Evolutionary conservation across 2,888 invertebrate genomes (phyloP).

Genomic region (Aphidius colemani): DNA sequence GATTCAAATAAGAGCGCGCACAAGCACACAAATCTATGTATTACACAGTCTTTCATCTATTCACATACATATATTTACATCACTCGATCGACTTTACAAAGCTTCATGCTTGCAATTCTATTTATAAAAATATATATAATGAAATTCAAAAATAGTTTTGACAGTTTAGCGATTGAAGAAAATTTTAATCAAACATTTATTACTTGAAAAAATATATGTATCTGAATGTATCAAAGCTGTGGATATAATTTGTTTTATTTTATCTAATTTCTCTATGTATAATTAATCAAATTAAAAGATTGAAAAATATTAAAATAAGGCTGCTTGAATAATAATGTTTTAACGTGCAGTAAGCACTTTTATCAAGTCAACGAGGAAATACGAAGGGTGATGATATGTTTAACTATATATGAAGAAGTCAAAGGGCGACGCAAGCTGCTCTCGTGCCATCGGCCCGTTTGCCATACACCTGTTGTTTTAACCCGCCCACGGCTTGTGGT

Average conservation of each 20-base stretch:
- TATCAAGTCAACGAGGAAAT: neutral
- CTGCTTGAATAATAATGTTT: neutral
- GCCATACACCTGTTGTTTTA: conserved; percentile 49
- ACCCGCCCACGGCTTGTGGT: conserved; percentile 38
- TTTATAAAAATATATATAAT: conserved; percentile 21
- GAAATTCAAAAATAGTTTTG: too few species aligned
- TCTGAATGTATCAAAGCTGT: too few species aligned
- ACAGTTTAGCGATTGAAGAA: too few species aligned
- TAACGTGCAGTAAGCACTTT: neutral
- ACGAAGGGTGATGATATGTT: conserved; percentile 8
- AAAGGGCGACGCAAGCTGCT: conserved; percentile 31
- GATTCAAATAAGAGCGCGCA: conserved; percentile 57
- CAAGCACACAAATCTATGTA: conserved; percentile 27
- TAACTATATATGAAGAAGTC: conserved; percentile 20
- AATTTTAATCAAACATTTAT: too few species aligned
- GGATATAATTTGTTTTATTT: too few species aligned
- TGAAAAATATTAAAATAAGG: neutral
- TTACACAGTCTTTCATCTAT: conserved; percentile 5
- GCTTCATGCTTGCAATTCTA: conserved; percentile 17
- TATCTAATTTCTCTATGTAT: neutral
- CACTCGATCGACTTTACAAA: conserved; percentile 12
- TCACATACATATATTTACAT: conserved; percentile 12
- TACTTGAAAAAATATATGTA: too few species aligned
- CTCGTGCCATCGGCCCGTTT: conserved; percentile 35
- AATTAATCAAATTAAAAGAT: neutral